Percentiles rank a stretch among this genome's conserved stretches.
Evolutionary conservation across 2,113 vertebrate species (phyloP).

Genomic region (Hemiscyllium ocellatum): DNA sequence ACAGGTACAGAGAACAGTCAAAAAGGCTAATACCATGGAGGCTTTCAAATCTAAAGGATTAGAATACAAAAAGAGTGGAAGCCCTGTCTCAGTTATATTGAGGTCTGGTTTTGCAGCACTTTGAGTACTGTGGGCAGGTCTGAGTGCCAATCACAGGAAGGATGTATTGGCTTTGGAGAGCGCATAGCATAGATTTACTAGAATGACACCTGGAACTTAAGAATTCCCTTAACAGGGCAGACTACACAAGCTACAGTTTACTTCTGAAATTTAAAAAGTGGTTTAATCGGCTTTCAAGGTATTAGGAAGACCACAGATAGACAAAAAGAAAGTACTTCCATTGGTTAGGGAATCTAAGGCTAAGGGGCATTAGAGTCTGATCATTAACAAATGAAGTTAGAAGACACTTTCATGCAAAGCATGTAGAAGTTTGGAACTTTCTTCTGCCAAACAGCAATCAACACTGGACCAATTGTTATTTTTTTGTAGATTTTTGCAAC

Average conservation of each 20-base stretch:
- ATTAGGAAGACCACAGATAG: not conserved
- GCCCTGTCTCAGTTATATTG: not conserved
- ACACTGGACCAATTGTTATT: not conserved
- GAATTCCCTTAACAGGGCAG: not conserved
- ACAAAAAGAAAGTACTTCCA: not conserved
- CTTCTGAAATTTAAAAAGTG: not conserved
- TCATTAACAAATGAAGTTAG: not conserved
- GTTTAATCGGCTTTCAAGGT: not conserved
- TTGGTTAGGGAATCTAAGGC: not conserved
- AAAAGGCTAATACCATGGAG: not conserved
- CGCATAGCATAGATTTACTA: not conserved
- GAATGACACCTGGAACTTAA: not conserved
- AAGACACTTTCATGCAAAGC: not conserved
- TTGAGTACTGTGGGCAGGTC: not conserved
- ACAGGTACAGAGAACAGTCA: no score
- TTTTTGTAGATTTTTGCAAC: no score
- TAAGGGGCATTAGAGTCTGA: no score
- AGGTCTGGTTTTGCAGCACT: not conserved
- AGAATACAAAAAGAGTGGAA: not conserved
- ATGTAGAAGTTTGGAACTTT: not conserved
- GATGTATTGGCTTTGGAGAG: no score
- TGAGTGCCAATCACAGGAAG: not conserved
- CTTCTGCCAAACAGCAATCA: not conserved
- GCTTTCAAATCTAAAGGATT: not conserved
- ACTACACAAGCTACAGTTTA: not conserved